Evolutionary conservation across 2,888 invertebrate species (phyloP), one percentile per base, ranked within the genome.

Genomic region (Hoplodrina blanda): DNA sequence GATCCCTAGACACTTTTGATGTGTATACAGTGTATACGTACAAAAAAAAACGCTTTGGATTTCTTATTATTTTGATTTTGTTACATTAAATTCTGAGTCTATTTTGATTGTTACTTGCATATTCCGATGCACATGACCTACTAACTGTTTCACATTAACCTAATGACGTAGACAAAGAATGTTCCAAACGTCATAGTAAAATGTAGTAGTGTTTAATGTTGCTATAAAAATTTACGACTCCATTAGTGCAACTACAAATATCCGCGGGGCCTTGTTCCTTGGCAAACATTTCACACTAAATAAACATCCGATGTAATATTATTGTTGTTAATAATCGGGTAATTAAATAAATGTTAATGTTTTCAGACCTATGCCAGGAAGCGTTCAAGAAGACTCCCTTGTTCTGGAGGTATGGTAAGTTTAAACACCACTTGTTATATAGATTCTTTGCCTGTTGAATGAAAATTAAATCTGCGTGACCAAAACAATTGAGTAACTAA

Each of bases 341-440:
- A 56, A 57, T 71, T 67, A 37, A 37, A 57, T 46, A 64, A 69
- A 65, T 79, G 56, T 67, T 69, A 37, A 57, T 73, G n/a, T 81
- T 96, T 96, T 73, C 95, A 98, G 98, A 87, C 98, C 98, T 17
- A 97, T 98, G 88, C 91, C 96, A 15, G 97, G 97, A 71, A 97
- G 97, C 90, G 96, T 97, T 17, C 96, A 96, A 65, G 97, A 98
- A 75, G 98, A 98, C 90, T 97, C 97, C 15, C 94, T 98, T 37
- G 97, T 97, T 86, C 93, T 98, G 78, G 98, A 98, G 97, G 98
- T 98, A 25, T 98, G 98, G 97, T 97, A 91, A 96, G 96, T 94
- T 50, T 41, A 62, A 62, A 52, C 13, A 70, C 37, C 56, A 44
- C 49, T 60, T 60, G 33, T 56, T 46, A 50, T 46, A 50, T 62